Conservation (phyloP, 2,113 vertebrate genomes). For the Atractosteus spatula region DNA sequence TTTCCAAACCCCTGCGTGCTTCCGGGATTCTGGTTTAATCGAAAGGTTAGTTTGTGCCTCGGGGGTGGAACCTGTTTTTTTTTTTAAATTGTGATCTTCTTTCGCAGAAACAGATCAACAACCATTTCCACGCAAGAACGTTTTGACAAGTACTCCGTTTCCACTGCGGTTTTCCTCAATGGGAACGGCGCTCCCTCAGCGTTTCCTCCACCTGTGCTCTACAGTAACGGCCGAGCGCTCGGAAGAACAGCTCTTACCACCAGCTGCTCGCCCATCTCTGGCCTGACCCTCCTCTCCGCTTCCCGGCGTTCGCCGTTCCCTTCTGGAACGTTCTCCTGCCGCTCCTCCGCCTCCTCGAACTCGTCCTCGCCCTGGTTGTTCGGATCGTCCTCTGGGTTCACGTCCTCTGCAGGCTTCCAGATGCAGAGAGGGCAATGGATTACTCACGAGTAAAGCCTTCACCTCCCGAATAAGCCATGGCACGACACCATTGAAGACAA, state of each 20-base stretch:
- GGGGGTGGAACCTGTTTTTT: too few relatives aligned
- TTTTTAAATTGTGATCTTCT: too few relatives aligned
- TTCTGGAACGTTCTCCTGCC: slow-evolving; percentile 67
- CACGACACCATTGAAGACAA: too few relatives aligned
- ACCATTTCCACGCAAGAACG: too few relatives aligned
- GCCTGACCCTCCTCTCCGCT: slow-evolving; percentile 49
- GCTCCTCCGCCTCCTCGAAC: slow-evolving; percentile 92
- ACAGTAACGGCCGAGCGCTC: too few relatives aligned
- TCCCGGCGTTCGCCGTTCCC: slow-evolving; percentile 64
- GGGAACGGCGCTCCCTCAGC: too few relatives aligned
- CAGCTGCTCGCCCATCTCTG: slow-evolving; percentile 79
- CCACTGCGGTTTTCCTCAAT: background rate
- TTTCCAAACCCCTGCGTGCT: too few relatives aligned
- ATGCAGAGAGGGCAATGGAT: slow-evolving; percentile 8
- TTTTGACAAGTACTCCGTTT: background rate
- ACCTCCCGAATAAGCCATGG: too few relatives aligned
- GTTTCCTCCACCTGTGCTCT: background rate
- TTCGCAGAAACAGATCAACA: too few relatives aligned
- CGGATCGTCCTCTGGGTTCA: slow-evolving; percentile 92
- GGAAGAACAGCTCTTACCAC: slow-evolving; percentile 66
- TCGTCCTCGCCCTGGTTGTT: slow-evolving; percentile 98
- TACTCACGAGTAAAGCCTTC: too few relatives aligned
- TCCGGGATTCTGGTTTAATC: too few relatives aligned
- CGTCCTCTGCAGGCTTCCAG: slow-evolving; percentile 69
- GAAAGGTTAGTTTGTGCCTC: too few relatives aligned